phyloP scores from a whole-genome alignment of 1,140 invertebrate species.

The Papilio glaucus region DNA sequence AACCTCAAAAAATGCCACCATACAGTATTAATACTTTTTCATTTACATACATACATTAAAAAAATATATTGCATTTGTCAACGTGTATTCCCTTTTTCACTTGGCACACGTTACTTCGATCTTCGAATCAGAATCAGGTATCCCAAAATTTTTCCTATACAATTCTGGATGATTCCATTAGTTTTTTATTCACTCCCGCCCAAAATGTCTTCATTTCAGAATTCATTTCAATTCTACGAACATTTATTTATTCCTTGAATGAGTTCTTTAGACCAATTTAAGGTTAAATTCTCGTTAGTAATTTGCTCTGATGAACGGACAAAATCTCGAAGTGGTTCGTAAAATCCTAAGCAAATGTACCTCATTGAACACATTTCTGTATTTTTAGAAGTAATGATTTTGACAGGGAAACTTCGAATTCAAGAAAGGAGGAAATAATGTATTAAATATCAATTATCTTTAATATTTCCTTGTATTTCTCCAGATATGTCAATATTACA shows the following conservation, averaged over 20 bases:
- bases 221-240: not conserved
- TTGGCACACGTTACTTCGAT: too few relatives aligned
- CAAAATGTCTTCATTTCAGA: not conserved
- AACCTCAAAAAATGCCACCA: too few relatives aligned
- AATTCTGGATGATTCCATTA: too few relatives aligned
- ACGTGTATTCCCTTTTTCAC: too few relatives aligned
- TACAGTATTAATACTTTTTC: too few relatives aligned
- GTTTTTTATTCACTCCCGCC: too few relatives aligned
- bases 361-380: not conserved
- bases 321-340: not conserved
- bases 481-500: not conserved
- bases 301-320: not conserved
- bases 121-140: too few relatives aligned
- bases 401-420: not conserved
- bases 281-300: not conserved
- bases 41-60: too few relatives aligned
- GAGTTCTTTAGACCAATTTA: not conserved
- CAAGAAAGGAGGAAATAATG: not conserved
- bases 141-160: too few relatives aligned
- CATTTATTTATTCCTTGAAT: not conserved
- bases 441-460: not conserved
- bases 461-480: not conserved
- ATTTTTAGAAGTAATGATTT: constrained; percentile 4
- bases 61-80: too few relatives aligned
- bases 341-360: constrained; percentile 2